phyloP scores from a whole-genome alignment of 2,113 vertebrate genomes.

The Halichoeres trimaculatus region DNA sequence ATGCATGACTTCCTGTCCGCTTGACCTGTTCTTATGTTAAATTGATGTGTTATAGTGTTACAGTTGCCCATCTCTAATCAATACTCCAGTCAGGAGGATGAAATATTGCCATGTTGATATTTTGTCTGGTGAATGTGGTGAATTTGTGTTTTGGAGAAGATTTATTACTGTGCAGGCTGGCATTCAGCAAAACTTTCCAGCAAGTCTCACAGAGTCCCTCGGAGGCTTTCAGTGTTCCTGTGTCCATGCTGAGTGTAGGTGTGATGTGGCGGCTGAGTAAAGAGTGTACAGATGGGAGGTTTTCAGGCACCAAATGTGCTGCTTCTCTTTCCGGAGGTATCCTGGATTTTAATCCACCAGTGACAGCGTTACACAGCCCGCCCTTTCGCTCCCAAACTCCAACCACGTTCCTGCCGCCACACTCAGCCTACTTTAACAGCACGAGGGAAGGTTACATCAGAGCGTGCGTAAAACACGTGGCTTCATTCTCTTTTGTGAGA shows the following conservation, averaged over 20 bases:
- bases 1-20: no score
- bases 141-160: neutral
- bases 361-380: constrained; percentile 20
- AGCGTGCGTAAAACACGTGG: constrained; percentile 28
- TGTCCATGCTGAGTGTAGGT: neutral
- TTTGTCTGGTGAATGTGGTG: no score
- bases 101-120: no score
- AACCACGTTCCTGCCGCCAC: constrained; percentile 45
- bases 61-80: no score
- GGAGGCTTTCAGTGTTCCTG: neutral
- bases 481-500: constrained; percentile 16
- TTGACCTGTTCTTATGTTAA: no score
- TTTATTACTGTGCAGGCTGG: neutral
- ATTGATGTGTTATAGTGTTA: no score
- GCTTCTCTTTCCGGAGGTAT: constrained; percentile 23
- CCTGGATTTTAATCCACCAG: constrained; percentile 28
- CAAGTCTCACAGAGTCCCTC: neutral
- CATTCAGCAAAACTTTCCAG: neutral
- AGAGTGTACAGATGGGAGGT: constrained; percentile 25
- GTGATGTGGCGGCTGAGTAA: neutral
- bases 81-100: no score
- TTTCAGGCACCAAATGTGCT: constrained; percentile 39
- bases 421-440: constrained; percentile 50
- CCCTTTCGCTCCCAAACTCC: constrained; percentile 19
- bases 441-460: constrained; percentile 61